These are phyloP conservation scores for Xestia xanthographa DNA, from an alignment of 2,888 invertebrate genomes.

Conservation along the genomic window DNA sequence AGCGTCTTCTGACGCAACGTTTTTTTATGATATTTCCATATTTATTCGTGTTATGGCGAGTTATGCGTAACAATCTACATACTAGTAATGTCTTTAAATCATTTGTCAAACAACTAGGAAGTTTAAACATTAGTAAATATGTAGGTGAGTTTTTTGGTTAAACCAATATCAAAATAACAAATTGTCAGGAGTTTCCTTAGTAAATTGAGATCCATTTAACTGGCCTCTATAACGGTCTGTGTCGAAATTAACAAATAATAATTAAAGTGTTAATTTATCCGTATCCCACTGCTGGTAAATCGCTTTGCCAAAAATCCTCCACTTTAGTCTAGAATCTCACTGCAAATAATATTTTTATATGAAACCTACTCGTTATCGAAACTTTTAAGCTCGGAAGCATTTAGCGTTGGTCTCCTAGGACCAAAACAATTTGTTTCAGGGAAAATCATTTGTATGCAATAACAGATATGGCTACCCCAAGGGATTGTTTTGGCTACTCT, in stretches of 20 bases:
- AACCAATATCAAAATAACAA: background rate
- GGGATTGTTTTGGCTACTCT: background rate
- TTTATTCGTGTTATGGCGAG: background rate
- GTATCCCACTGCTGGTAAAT: background rate
- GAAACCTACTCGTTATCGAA: background rate
- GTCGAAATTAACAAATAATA: too few species aligned
- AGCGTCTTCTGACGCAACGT: background rate
- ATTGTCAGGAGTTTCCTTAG: too few species aligned
- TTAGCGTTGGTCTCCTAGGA: constrained; percentile 8
- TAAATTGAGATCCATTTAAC: too few species aligned
- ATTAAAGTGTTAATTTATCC: too few species aligned
- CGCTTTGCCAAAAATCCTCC: background rate
- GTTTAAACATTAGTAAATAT: background rate
- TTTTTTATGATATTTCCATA: constrained; percentile 9
- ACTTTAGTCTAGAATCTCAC: background rate
- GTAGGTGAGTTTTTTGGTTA: background rate
- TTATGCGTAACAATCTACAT: background rate
- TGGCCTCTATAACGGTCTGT: too few species aligned
- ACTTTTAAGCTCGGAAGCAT: background rate
- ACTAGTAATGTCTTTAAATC: background rate
- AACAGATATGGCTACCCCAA: background rate
- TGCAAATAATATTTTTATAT: background rate
- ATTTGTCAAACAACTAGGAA: too few species aligned
- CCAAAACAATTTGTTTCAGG: background rate
- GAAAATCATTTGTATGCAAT: constrained; percentile 12